Evolutionary conservation across 2,797 vertebrate genomes (phyloP).

Genomic region (Oryzias sinensis): DNA sequence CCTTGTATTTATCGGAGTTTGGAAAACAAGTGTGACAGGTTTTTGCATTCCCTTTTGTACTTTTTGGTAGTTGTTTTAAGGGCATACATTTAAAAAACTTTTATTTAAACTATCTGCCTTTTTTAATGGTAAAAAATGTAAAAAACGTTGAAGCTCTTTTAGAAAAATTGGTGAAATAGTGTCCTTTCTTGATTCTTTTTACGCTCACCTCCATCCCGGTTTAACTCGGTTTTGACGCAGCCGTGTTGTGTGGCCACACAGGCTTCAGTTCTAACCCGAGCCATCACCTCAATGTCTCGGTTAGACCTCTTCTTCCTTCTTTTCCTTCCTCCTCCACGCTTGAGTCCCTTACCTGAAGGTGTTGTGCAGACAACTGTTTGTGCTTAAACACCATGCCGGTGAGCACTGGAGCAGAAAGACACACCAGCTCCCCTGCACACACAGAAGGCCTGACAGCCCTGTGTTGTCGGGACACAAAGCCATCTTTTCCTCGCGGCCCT

Average conservation of each 20-base stretch:
- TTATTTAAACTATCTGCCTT: too few species aligned
- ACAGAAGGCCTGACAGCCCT: slow-evolving; percentile 60
- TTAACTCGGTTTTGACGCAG: slow-evolving; percentile 5
- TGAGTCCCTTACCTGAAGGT: slow-evolving; percentile 69
- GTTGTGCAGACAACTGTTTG: slow-evolving; percentile 54
- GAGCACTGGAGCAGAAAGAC: slow-evolving; percentile 66
- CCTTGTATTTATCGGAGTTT: too few species aligned
- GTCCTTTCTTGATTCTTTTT: too few species aligned
- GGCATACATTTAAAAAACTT: too few species aligned
- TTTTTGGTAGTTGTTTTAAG: too few species aligned
- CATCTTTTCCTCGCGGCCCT: slow-evolving; percentile 73
- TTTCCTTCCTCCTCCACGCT: slow-evolving; percentile 44
- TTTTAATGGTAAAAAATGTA: too few species aligned
- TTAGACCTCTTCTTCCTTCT: slow-evolving; percentile 18
- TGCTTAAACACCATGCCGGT: slow-evolving; percentile 73
- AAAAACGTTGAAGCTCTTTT: too few species aligned
- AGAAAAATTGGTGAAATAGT: too few species aligned
- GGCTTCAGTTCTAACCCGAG: not conserved
- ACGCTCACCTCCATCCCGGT: not conserved
- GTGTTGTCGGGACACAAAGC: slow-evolving; percentile 79
- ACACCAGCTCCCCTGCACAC: slow-evolving; percentile 34
- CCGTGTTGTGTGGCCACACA: not conserved
- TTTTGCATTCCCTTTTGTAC: too few species aligned
- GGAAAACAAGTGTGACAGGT: too few species aligned
- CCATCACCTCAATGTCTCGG: slow-evolving; percentile 21